Base-by-base conservation (phyloP, 2,113 vertebrate genomes). In the Pseudorasbora parva region DNA sequence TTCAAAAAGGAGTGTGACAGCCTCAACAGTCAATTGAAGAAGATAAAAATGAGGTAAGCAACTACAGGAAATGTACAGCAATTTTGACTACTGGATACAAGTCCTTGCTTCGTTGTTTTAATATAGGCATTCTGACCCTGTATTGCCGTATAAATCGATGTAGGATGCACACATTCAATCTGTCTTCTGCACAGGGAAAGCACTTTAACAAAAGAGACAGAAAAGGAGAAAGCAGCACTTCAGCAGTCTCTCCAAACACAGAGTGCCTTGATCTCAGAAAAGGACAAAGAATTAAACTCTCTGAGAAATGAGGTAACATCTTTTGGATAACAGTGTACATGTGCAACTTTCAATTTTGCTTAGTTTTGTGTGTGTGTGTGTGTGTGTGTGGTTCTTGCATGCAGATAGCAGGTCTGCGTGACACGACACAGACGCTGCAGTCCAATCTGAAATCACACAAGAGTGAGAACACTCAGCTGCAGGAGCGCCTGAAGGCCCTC, bases 1-100 rank as follows among this genome's bases (percentile, higher is more conserved):
- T 91, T 98, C 82, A 95, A 96, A 92, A 95, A 97, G 77, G 95
- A 98, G 87, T 91, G 94, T 90, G 94, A 94, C 23, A 94, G 94
- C 83, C 95, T 99, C 86, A 97, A 96, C 90, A 96, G 95, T 88
- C 96, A 98, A 92, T 88, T 98, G 82, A 92, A 96, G 91, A 96
- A 97, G 90, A 94, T 97, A 92, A 96, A 97, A 93, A 95, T 96
- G 91, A 98, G 97, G 98, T 99, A 92, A 92, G 94, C 69, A 59
- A 43, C 47, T 45, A 49, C 21, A 49, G 1, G 9, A 75, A 54
- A 33, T 30, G 2, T 1, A 19, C 23, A 17, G 41, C 1, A 6
- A 11, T 78, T 25, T 41, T 78, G 33, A 45, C 23, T 6, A 17
- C 7, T 9, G 2, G 30, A 14, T 4, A 79, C 19, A 25, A 8